Evolutionary conservation across 92 coral and sea anemone genomes (phyloP).

Genomic region (Parazoanthus swiftii): DNA sequence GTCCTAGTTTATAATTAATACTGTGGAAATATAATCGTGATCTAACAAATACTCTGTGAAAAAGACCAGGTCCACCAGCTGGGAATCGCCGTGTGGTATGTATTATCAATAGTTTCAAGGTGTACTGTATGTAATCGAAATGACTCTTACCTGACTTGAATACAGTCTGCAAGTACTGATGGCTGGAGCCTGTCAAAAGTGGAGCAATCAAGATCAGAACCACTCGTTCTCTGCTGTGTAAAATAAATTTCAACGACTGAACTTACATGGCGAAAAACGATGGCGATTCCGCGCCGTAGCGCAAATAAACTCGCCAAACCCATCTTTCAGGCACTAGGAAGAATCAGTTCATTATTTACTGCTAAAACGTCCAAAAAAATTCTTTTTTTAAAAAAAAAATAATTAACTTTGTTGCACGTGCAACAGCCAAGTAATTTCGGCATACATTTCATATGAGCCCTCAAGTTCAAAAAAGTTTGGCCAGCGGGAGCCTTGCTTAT

Average conservation of each 20-base stretch:
- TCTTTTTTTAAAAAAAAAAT: not conserved
- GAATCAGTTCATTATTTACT: not conserved
- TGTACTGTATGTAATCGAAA: too few species aligned
- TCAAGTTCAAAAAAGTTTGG: not conserved
- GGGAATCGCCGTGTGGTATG: too few species aligned
- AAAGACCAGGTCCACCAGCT: too few species aligned
- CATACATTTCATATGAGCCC: not conserved
- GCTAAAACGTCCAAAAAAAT: not conserved
- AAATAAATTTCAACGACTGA: not conserved
- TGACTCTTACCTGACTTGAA: constrained; percentile 1
- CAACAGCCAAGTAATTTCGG: not conserved
- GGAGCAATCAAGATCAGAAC: not conserved
- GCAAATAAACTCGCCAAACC: not conserved
- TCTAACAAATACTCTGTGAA: too few species aligned
- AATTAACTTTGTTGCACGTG: not conserved
- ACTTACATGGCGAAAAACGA: constrained; percentile 27
- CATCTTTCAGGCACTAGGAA: not conserved
- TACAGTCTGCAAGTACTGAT: constrained; percentile 4
- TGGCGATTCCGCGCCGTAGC: constrained; percentile 14
- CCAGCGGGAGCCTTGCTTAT: not conserved
- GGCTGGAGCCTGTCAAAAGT: constrained; percentile 5
- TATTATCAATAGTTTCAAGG: too few species aligned
- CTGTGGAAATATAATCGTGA: too few species aligned
- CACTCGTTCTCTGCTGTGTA: too few species aligned
- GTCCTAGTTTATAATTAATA: too few species aligned